phyloP scores from a whole-genome alignment of 2,797 vertebrate species.

The Pangasius larnaudii region DNA sequence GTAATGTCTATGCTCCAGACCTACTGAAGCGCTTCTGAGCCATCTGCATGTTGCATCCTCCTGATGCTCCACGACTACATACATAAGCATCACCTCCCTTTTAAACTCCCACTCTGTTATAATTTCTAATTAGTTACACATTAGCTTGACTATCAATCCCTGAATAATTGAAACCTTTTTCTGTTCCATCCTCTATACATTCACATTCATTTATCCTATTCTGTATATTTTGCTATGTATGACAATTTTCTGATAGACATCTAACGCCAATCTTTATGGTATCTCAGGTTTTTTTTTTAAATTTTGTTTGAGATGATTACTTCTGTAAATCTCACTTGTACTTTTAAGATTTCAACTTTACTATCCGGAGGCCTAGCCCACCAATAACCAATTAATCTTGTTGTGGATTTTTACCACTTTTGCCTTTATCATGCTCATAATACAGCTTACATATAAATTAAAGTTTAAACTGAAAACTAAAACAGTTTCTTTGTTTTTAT shows the following conservation, averaged over 20 bases:
- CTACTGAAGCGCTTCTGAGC: not conserved
- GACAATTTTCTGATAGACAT: not conserved
- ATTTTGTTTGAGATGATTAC: not conserved
- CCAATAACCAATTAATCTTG: not conserved
- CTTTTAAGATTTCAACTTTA: not conserved
- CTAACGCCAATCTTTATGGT: not conserved
- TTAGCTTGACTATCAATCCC: slow-evolving; percentile 4
- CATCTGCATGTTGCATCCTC: slow-evolving; percentile 1
- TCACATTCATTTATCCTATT: not conserved
- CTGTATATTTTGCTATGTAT: not conserved
- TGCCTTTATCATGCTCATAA: not conserved
- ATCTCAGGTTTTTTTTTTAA: not conserved
- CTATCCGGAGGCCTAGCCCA: not conserved
- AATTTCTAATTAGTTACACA: not conserved
- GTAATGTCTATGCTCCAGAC: not conserved
- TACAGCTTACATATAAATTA: not conserved
- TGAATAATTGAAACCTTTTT: not conserved
- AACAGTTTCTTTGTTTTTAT: not conserved
- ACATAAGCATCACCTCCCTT: not conserved
- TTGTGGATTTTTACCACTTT: not conserved
- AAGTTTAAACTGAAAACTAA: not conserved
- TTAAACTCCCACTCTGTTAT: not conserved
- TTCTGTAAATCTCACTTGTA: not conserved
- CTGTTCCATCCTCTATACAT: not conserved
- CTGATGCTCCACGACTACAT: not conserved